A percentile compares a stretch with the other conserved stretches of the same genome.
phyloP scores from a whole-genome alignment of 2,888 invertebrate genomes.

The Xylota sylvarum region DNA sequence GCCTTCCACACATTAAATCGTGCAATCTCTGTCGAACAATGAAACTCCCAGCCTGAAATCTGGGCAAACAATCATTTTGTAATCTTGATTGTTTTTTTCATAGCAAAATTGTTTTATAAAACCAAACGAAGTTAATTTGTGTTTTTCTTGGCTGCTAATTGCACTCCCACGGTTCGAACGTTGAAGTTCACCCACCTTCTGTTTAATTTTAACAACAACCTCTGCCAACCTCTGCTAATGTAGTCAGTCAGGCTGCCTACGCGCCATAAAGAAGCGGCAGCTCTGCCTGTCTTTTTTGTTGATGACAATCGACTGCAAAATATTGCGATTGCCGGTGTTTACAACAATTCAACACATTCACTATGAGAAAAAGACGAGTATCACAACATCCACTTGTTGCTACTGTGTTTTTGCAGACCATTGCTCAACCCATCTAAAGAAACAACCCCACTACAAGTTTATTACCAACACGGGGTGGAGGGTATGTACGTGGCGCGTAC shows the following conservation, averaged over 20 bases:
- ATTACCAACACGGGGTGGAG: background rate
- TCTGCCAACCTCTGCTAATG: conserved; percentile 24
- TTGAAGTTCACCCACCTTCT: conserved; percentile 49
- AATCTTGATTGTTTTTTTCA: background rate
- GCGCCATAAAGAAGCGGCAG: conserved; percentile 20
- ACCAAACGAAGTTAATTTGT: conserved; percentile 9
- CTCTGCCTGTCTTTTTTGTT: conserved; percentile 3
- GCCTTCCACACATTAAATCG: background rate
- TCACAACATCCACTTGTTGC: conserved; percentile 38
- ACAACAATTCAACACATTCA: conserved; percentile 38
- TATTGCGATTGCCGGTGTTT: conserved; percentile 24
- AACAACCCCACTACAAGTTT: conserved; percentile 4
- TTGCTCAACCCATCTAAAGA: conserved; percentile 10
- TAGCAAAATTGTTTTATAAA: conserved; percentile 1
- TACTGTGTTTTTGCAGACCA: conserved; percentile 13
- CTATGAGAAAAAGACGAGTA: conserved; percentile 12
- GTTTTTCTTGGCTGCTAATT: conserved; percentile 17
- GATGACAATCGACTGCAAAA: conserved; percentile 40
- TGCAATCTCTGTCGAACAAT: conserved; percentile 7
- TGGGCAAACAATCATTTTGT: conserved; percentile 15
- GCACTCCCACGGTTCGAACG: conserved; percentile 45
- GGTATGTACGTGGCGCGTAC: conserved; percentile 14
- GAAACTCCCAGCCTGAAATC: conserved; percentile 1
- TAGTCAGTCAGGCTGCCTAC: conserved; percentile 22
- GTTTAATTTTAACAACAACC: conserved; percentile 6